phyloP scores from a whole-genome alignment of 2,113 vertebrate genomes.

The Atractosteus spatula region DNA sequence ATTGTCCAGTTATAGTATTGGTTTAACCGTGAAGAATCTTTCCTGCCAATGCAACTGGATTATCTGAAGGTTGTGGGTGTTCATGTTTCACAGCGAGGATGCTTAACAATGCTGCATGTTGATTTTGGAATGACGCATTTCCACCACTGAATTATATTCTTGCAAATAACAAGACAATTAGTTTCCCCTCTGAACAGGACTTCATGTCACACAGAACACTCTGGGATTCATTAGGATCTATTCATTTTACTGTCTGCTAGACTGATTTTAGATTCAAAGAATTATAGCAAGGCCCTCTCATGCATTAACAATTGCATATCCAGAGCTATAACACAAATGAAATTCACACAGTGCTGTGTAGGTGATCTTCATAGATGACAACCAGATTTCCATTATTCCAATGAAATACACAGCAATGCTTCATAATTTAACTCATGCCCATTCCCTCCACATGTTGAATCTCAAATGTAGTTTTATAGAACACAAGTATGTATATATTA shows the following conservation, averaged over 20 bases:
- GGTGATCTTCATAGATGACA: background rate
- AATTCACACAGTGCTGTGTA: background rate
- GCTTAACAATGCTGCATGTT: no score
- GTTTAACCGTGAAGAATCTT: background rate
- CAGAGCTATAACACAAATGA: background rate
- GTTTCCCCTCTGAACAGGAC: background rate
- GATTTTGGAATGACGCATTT: background rate
- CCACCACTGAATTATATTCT: background rate
- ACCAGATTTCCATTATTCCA: background rate
- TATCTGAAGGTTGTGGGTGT: background rate
- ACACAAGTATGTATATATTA: background rate
- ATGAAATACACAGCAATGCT: background rate
- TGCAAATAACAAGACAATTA: background rate
- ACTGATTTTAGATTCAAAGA: no score
- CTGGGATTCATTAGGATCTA: background rate
- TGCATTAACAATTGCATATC: no score
- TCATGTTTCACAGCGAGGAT: no score
- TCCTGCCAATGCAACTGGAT: background rate
- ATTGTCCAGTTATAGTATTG: background rate
- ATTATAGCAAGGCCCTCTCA: no score
- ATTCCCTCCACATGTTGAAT: background rate
- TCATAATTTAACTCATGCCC: slow-evolving; percentile 3
- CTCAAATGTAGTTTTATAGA: no score
- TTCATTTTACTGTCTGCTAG: background rate
- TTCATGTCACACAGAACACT: background rate